Evolutionary conservation across 2,113 vertebrate species (phyloP), one percentile per base, ranked within the genome.

Genomic region (Sorex fumeus): DNA sequence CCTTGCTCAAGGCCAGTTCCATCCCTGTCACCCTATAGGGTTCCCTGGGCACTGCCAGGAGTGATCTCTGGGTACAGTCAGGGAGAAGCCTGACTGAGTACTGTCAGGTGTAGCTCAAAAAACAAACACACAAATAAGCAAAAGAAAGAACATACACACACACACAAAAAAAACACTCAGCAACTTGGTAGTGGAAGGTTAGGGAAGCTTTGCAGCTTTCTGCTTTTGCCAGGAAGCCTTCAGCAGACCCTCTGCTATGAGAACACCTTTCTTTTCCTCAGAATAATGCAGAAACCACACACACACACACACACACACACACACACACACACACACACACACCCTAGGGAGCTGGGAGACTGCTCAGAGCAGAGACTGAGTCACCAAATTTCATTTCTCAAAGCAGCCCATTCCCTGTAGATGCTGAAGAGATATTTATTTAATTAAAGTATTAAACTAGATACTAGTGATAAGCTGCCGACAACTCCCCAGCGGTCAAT

Each of bases 361-460:
- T 76, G 16, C 0, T 0, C 5, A 10, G n/a, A 60, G n/a, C 66
- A 16, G 30, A 27, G 12, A 47, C n/a, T 34, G 9, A 64, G 32
- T 28, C 9, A 43, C 66, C 16, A n/a, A 82, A 27, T 60, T 69
- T 36, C 28, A 79, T 21, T 77, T 53, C 53, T 62, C 72, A 4
- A 87, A 32, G 3, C 53, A 16, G 53, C 16, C 57, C 36, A 70
- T 30, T 69, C 4, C 34, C 9, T 50, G 19, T 50, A 77, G 45
- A 57, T 6, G 7, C 62, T 36, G 8, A 80, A 91, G 67, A 84
- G 76, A 88, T 64, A 53, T 53, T 53, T 4, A 67, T 81, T 85
- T 93, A 83, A 64, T 70, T 34, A 83, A 91, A 45, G 82, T 36
- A 50, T 34, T 23, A 72, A 32, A 36, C 43, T 84, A 27, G 50